Conservation (phyloP, 2,797 vertebrate species). For the Rhinophrynus dorsalis region DNA sequence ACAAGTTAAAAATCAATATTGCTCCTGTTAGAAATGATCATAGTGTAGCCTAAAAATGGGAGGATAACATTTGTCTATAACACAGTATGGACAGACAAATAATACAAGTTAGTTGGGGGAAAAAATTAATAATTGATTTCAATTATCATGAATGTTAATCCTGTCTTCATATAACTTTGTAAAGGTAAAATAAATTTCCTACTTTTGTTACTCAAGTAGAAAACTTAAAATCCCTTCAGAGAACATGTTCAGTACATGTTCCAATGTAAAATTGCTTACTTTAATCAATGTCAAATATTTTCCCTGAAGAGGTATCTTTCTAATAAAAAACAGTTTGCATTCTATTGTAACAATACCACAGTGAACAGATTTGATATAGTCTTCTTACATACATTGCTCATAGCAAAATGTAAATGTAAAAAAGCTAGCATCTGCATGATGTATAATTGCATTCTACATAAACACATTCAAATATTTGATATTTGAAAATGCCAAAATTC, state of each 20-base stretch:
- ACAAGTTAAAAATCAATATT: conserved; percentile 47
- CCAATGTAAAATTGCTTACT: conserved; percentile 44
- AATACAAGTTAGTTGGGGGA: not conserved
- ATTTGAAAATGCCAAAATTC: conserved; percentile 19
- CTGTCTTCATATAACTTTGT: not conserved
- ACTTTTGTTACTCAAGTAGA: conserved; percentile 9
- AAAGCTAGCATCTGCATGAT: conserved; percentile 44
- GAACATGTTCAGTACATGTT: conserved; percentile 30
- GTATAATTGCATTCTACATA: conserved; percentile 36
- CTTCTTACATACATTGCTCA: conserved; percentile 9
- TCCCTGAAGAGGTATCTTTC: conserved; percentile 42
- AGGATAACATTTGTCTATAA: conserved; percentile 8
- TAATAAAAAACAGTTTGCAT: conserved; percentile 30
- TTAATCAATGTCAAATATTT: conserved; percentile 46
- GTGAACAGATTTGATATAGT: conserved; percentile 11
- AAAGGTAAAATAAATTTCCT: conserved; percentile 4
- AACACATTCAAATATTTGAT: conserved; percentile 24
- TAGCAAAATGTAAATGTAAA: conserved; percentile 38
- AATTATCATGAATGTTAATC: not conserved
- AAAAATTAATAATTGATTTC: not conserved
- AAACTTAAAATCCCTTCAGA: conserved; percentile 31
- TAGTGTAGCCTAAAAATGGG: conserved; percentile 28
- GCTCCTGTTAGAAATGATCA: conserved; percentile 32
- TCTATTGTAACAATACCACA: conserved; percentile 13
- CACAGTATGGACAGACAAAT: not conserved